Percentiles rank a stretch among this genome's conserved stretches.
Conservation (phyloP, 2,888 invertebrate genomes). For the Junonia oenone region DNA sequence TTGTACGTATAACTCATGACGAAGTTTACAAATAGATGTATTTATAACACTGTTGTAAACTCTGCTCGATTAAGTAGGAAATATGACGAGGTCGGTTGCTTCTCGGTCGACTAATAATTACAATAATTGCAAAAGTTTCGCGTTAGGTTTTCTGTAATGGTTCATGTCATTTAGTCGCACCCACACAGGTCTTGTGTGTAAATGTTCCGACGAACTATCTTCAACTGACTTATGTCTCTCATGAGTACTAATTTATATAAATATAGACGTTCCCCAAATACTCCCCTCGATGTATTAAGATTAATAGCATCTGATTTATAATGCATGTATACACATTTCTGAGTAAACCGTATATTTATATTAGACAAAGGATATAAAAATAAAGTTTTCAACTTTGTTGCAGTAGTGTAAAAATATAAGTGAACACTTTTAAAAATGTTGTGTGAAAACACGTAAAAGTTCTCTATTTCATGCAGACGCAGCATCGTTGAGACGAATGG, state of each 20-base stretch:
- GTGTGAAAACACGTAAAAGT: constrained; percentile 56
- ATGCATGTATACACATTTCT: neutral
- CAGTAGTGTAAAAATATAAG: constrained; percentile 14
- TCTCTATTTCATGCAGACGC: constrained; percentile 58
- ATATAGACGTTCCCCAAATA: neutral
- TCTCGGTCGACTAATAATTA: constrained; percentile 69
- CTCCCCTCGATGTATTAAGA: neutral
- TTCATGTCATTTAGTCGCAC: constrained; percentile 62
- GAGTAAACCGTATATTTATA: neutral
- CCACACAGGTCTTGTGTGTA: constrained; percentile 40
- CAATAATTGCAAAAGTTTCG: constrained; percentile 74
- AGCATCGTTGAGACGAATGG: constrained; percentile 56
- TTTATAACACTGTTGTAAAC: constrained; percentile 62
- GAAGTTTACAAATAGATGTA: constrained; percentile 62
- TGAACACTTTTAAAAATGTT: constrained; percentile 18
- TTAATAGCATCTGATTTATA: neutral
- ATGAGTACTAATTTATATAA: neutral
- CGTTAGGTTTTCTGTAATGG: constrained; percentile 54
- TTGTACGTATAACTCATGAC: constrained; percentile 49
- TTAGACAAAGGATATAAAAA: neutral
- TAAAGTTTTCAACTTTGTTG: constrained; percentile 16
- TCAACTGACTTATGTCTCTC: constrained; percentile 2
- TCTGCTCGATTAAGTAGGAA: constrained; percentile 68
- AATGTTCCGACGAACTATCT: constrained; percentile 1
- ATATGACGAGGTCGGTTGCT: constrained; percentile 65